Conservation (phyloP, 2,797 vertebrate species). For the Cynopterus sphinx region DNA sequence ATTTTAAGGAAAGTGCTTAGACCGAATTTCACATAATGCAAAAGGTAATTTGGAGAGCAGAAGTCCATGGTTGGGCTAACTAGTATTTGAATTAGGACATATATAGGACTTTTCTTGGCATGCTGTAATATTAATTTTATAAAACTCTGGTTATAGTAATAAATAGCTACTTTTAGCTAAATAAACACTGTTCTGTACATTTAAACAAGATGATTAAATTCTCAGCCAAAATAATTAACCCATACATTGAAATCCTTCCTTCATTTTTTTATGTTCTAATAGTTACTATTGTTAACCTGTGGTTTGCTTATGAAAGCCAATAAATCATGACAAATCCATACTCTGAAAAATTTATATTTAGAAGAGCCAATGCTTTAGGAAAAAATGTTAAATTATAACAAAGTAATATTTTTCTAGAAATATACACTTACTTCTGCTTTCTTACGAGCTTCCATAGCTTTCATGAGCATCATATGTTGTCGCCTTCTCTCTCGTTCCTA, state of each 20-base stretch:
- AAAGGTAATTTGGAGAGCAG: neutral
- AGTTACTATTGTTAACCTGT: constrained; percentile 19
- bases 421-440: constrained; percentile 93
- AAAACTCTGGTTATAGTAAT: constrained; percentile 17
- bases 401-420: neutral
- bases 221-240: constrained; percentile 45
- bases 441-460: constrained; percentile 96
- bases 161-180: constrained; percentile 16
- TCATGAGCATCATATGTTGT: constrained; percentile 97
- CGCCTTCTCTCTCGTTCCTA: constrained; percentile 95
- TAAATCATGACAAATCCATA: constrained; percentile 29
- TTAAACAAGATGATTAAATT: constrained; percentile 34
- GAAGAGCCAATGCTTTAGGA: neutral
- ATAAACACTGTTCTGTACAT: neutral
- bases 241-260: neutral
- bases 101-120: neutral
- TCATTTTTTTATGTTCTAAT: neutral
- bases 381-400: constrained; percentile 22
- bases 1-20: neutral
- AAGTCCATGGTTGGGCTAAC: neutral
- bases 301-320: neutral
- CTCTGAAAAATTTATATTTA: neutral
- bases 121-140: neutral
- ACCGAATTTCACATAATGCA: neutral
- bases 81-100: neutral